Evolutionary conservation across 2,888 invertebrate genomes (phyloP).

Genomic region (Vannuccia rotundouncinata): DNA sequence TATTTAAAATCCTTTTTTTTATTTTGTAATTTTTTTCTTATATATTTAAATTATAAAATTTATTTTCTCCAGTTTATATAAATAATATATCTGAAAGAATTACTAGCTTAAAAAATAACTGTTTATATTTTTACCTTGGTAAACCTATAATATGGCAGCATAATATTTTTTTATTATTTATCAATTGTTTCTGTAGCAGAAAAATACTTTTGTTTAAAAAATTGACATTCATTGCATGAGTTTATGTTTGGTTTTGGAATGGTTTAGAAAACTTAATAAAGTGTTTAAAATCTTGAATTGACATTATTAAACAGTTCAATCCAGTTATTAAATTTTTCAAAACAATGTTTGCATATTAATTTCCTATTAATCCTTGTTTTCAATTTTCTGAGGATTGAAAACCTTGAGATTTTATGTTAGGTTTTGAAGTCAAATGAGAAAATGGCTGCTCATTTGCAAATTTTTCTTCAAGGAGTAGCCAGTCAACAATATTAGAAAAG

Average conservation of each 20-base stretch:
- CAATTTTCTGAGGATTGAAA: background rate
- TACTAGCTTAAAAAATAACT: too few relatives aligned
- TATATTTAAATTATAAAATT: too few relatives aligned
- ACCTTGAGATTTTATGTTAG: background rate
- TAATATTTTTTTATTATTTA: too few relatives aligned
- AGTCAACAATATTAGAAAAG: background rate
- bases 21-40: too few relatives aligned
- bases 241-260: background rate
- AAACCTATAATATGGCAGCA: too few relatives aligned
- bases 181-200: too few relatives aligned
- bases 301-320: background rate
- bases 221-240: background rate
- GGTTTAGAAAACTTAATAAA: background rate
- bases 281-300: background rate
- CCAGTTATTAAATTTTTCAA: background rate
- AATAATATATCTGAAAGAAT: too few relatives aligned
- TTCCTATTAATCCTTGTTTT: background rate
- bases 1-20: background rate
- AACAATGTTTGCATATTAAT: background rate
- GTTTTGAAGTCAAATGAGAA: background rate
- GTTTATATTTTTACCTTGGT: too few relatives aligned
- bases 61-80: too few relatives aligned
- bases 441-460: background rate
- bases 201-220: too few relatives aligned
- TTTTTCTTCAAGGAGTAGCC: background rate